Conservation (phyloP, 92 coral and sea anemone genomes). For the Blastomussa wellsi region DNA sequence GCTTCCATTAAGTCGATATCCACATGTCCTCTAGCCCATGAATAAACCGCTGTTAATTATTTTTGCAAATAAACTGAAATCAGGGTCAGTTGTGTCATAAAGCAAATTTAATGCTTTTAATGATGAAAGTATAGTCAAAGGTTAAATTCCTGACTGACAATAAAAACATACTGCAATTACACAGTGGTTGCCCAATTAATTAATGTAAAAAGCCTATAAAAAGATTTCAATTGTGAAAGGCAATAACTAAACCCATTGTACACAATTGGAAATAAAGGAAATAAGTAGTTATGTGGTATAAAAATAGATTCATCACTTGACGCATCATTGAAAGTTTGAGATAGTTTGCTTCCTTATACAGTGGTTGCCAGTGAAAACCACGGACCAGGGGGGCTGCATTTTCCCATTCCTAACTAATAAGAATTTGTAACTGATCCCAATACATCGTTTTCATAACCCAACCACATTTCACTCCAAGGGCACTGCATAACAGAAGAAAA, state of each 20-base stretch:
- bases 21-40: no score
- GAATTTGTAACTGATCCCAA: neutral
- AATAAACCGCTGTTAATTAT: neutral
- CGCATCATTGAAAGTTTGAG: neutral
- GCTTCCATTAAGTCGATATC: no score
- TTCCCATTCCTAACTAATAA: neutral
- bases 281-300: neutral
- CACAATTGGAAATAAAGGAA: neutral
- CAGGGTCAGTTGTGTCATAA: neutral
- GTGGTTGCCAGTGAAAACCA: neutral
- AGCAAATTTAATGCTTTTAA: constrained; percentile 32
- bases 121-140: constrained; percentile 10
- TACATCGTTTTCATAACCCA: neutral
- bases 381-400: neutral
- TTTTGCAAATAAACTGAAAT: neutral
- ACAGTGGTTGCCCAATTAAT: neutral
- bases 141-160: neutral
- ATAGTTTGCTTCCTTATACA: neutral
- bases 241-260: neutral
- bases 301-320: neutral
- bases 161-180: neutral
- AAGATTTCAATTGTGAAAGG: neutral
- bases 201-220: constrained; percentile 2
- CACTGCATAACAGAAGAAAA: neutral
- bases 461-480: neutral